Conservation (phyloP, 2,113 vertebrate species). For the Cephalopholis sonnerati region DNA sequence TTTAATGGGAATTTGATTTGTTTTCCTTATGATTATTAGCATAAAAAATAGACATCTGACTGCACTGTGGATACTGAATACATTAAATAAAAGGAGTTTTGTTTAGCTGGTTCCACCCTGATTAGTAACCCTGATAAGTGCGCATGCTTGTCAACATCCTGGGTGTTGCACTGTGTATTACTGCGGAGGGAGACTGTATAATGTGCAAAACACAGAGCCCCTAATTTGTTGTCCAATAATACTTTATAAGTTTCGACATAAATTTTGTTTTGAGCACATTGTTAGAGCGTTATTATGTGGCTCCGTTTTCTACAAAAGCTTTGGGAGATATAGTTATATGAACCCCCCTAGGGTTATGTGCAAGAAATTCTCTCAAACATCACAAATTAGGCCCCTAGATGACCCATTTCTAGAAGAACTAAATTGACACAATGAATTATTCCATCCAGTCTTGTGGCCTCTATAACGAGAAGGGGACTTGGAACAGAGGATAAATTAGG, state of each 20-base stretch:
- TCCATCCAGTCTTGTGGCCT: conserved; percentile 70
- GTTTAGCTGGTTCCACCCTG: not conserved
- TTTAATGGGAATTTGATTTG: conserved; percentile 10
- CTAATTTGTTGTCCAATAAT: conserved; percentile 53
- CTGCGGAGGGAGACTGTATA: conserved; percentile 2
- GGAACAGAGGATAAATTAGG: conserved; percentile 74
- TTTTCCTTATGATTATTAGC: not conserved
- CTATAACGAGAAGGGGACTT: conserved; percentile 64
- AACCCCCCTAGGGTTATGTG: conserved; percentile 56
- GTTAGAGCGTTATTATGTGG: conserved; percentile 55
- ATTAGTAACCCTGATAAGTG: not conserved
- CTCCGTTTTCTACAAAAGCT: conserved; percentile 54
- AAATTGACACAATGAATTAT: conserved; percentile 82
- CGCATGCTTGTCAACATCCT: not conserved
- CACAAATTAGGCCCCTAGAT: conserved; percentile 80
- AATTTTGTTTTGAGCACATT: conserved; percentile 53
- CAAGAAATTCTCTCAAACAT: conserved; percentile 66
- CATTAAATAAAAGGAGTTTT: not conserved
- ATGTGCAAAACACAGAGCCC: conserved; percentile 9
- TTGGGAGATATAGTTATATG: conserved; percentile 51
- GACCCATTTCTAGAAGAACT: conserved; percentile 75
- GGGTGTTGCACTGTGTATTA: not conserved
- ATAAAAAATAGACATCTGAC: conserved; percentile 13
- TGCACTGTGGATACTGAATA: not conserved
- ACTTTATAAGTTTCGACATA: conserved; percentile 48